Base-by-base conservation (phyloP, 2,113 vertebrate genomes). In the Rhinichthys klamathensis region DNA sequence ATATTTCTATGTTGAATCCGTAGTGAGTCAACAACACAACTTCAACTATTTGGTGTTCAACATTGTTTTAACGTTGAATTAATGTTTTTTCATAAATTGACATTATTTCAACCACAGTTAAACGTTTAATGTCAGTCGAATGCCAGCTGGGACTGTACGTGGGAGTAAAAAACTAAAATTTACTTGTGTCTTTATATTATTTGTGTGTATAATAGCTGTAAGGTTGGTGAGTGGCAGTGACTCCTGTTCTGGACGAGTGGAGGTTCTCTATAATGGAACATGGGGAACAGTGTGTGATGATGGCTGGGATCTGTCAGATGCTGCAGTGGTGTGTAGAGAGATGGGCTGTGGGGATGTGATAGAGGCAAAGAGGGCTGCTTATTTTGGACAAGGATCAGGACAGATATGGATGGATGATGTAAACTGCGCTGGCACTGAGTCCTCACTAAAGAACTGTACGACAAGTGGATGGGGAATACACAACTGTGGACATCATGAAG, bases 181-280 rank as follows among this genome's bases (percentile, higher is more conserved):
- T 30, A 30, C 30, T 30, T 30, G 30, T 30, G 30, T 30, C 30
- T 30, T 30, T 30, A 30, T 30, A 30, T 30, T 30, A 51, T 51
- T 16, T 16, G 1, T 51, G 49, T 51, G 49, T 3, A 16, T 16
- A 15, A 4, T 0, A 51, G 4, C 15, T 51, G 1, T 51, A 0
- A 51, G 4, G 6, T 21, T 54, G 51, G 51, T 54, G 6, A 54
- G 6, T 5, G 51, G 16, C 0, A 0, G 0, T 3, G 0, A 6
- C 51, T 54, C 51, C 6, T 54, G 58, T 84, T 72, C 83, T 65
- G 83, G 83, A 75, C 13, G 83, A 84, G 83, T 84, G 73, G 83
- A 84, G 83, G 73, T 84, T 65, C 51, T 44, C 18, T 10, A 12
- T 18, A 27, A 73, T 56, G 32, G 46, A 25, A 3, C 2, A n/a